phyloP scores from a whole-genome alignment of 2,113 vertebrate species.

The Riparia riparia region DNA sequence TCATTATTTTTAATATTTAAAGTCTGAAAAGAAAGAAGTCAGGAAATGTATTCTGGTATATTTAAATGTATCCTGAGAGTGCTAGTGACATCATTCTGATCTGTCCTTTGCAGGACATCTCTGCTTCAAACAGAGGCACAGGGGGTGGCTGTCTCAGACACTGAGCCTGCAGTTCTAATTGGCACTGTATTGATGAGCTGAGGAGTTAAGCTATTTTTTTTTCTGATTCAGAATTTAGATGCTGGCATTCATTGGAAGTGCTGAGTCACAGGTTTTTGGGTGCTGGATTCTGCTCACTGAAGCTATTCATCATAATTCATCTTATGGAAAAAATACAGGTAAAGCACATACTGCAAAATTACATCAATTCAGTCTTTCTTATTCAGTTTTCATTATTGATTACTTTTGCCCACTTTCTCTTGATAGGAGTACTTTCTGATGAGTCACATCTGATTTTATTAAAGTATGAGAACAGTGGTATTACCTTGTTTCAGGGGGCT shows the following conservation, averaged over 20 bases:
- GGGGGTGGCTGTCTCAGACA: background rate
- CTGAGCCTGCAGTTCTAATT: background rate
- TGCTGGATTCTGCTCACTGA: background rate
- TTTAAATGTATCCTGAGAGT: background rate
- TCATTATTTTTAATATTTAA: background rate
- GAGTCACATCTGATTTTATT: slow-evolving; percentile 16
- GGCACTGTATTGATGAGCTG: background rate
- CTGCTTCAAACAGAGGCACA: background rate
- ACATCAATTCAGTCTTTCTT: background rate
- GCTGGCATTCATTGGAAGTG: background rate
- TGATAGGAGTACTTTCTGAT: background rate
- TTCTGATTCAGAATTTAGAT: background rate
- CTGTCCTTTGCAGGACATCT: background rate
- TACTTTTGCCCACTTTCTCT: background rate
- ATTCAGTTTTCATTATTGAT: slow-evolving; percentile 11
- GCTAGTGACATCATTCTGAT: background rate
- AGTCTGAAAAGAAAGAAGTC: background rate
- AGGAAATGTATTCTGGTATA: background rate
- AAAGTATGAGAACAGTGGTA: background rate
- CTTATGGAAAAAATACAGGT: background rate
- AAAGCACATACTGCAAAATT: background rate
- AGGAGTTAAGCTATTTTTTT: background rate
- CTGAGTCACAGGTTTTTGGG: slow-evolving; percentile 35
- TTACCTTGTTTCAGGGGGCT: background rate
- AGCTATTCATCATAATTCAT: background rate